Evolutionary conservation across 1,140 invertebrate species (phyloP), one percentile per base, ranked within the genome.

Genomic region (Ceratina calcarata): DNA sequence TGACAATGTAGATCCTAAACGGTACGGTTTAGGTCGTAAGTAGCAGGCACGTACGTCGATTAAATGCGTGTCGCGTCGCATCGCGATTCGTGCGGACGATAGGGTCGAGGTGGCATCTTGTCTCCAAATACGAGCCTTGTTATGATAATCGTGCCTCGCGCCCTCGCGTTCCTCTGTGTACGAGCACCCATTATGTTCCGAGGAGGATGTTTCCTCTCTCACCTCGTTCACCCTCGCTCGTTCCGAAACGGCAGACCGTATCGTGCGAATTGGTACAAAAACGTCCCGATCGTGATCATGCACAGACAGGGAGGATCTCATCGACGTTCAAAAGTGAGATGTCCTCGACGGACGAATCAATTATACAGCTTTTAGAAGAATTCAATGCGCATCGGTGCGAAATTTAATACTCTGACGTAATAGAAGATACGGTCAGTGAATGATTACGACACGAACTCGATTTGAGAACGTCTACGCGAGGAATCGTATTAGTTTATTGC

Each of bases 1-100:
- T 91, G 85, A 91, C 90, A 91, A 91, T 88, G 83, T 74, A 62
- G 60, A 69, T 61, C 85, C 89, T 91, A 91, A 91, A 90, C 88
- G 90, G 84, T 60, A 72, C 82, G 64, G 58, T 71, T 37, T 81
- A 82, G 60, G 79, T 71, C 74, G 55, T 55, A 71, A 45, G 72
- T 68, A 77, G 55, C 55, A 60, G 60, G 69, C 83, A 66, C 80
- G 78, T 74, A 74, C 64, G 83, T 72, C 81, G 86, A 75, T 83
- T 85, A 83, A 87, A 88, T 84, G 81, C 81, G 76, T 84, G 84
- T 85, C 67, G 78, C 74, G 74, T 77, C 24, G 37, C 18, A 27
- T 45, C 37, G 65, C 80, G 90, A 91, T 90, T 78, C 86, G 84
- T 88, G 81, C 71, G 76, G 32, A 45, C 67, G 88, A 91, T 90